Evolutionary conservation across 2,888 invertebrate genomes (phyloP), one percentile per base, ranked within the genome.

Genomic region (Troides helena): DNA sequence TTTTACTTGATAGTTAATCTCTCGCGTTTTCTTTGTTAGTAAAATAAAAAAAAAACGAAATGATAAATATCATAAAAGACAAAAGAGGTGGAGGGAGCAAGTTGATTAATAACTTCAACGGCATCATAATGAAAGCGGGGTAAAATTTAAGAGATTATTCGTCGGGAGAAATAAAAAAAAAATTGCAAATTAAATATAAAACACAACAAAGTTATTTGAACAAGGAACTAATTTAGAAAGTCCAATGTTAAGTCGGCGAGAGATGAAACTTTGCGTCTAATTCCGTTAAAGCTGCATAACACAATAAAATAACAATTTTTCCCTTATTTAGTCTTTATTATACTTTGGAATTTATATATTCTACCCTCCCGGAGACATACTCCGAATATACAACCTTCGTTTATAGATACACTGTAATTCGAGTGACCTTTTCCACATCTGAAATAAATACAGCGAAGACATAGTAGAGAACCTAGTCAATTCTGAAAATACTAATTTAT

Each of bases 171-270:
- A 36, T 57, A 66, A 46, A 61, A 62, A 65, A 69, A 71, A 71
- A 70, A n/a, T 70, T n/a, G 61, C 53, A 30, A 68, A 73, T 71
- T 74, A 72, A 74, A 73, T 75, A 73, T 69, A 71, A 62, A 72
- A 71, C 58, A 68, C 67, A 72, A 72, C 70, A 62, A 72, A 74
- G 70, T 72, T 74, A 66, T 76, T 76, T 70, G 72, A 72, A 73
- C 72, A 65, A 71, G 70, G 70, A 75, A 72, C 73, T 74, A 75
- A 76, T 76, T 76, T 75, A 63, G 68, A 70, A 74, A 74, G 73
- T 76, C 72, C 72, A 75, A 74, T 72, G 73, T 71, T 69, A 69
- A 72, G 68, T 72, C 60, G 68, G 71, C 25, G 66, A 53, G 69
- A 70, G 58, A 70, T 70, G 69, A 70, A 70, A 70, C 69, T 70